Evolutionary conservation across 2,113 vertebrate genomes (phyloP), one percentile per base, ranked within the genome.

Genomic region (Dicentrarchus labrax): DNA sequence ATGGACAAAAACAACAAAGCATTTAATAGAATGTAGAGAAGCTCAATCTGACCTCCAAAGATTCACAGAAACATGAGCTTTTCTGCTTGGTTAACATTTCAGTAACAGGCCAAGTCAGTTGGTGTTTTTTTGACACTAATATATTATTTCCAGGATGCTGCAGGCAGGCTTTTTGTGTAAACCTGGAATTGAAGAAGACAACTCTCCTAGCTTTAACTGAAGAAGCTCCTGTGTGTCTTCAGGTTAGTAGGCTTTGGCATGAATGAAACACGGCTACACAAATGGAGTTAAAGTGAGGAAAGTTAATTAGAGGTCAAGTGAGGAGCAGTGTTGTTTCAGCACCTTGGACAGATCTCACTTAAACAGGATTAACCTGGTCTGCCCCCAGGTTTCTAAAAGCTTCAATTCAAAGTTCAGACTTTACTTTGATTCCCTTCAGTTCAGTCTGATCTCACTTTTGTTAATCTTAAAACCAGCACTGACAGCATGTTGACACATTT

Each of bases 261-360:
- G 6, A 78, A 67, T 53, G 9, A 24, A 16, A 51, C 43, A 30
- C 21, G 22, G 30, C 2, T n/a, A 30, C n/a, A 54, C 22, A 71
- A 66, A 15, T 30, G 16, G 6, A 74, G 5, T 38, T 45, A 30
- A 53, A 30, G 39, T 71, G 5, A 53, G 9, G 21, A 43, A 54
- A 15, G 48, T 65, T 43, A 22, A 65, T 30, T 30, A 7, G 21
- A 59, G 4, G 24, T 64, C 21, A 13, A 6, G 8, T 51, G 17
- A 74, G 50, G 15, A 79, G 36, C 30, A 4, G 19, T 19, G 5
- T 6, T 38, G 13, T 39, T 76, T 79, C 65, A 71, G 76, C 36
- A 79, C 65, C 76, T 73, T 53, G 45, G 66, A 67, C 15, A 78
- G 70, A 75, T 74, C 50, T 62, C 56, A 59, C 6, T 54, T 19